phyloP scores from a whole-genome alignment of 1,140 invertebrate species.

The Trichonephila clavipes region DNA sequence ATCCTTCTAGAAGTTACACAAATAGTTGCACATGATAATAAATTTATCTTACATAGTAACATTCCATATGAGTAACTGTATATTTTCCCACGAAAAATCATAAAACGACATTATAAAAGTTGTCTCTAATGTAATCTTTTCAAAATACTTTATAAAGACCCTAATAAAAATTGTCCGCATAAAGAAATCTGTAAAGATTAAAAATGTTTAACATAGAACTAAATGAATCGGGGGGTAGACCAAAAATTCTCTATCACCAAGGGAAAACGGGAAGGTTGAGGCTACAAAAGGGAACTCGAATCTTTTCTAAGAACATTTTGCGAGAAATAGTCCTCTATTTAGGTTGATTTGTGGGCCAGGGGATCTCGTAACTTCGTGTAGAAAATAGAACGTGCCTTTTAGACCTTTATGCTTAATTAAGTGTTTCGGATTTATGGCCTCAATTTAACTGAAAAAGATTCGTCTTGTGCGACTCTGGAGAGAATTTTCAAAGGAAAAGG shows the following conservation, averaged over 20 bases:
- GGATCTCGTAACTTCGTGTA: background rate
- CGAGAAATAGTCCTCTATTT: background rate
- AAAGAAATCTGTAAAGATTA: no score
- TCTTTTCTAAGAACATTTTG: background rate
- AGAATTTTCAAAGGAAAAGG: background rate
- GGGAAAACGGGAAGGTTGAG: background rate
- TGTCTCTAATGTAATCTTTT: no score
- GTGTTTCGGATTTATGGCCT: background rate
- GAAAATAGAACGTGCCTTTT: constrained; percentile 19
- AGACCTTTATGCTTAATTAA: constrained; percentile 25
- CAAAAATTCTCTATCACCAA: background rate
- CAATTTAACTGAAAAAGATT: constrained; percentile 1
- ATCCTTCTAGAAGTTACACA: no score
- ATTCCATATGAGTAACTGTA: no score
- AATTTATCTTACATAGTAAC: no score
- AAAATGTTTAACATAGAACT: background rate
- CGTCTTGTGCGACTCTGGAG: background rate
- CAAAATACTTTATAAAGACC: no score
- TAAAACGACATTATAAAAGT: no score
- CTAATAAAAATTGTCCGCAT: no score
- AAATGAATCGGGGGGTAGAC: background rate
- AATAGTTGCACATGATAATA: no score
- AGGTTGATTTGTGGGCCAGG: constrained; percentile 2
- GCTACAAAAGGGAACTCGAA: background rate
- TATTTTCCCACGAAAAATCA: no score